These are phyloP conservation scores for Caenorhabditis wallacei DNA, from an alignment of 2,888 invertebrate species.

Conservation along the genomic window DNA sequence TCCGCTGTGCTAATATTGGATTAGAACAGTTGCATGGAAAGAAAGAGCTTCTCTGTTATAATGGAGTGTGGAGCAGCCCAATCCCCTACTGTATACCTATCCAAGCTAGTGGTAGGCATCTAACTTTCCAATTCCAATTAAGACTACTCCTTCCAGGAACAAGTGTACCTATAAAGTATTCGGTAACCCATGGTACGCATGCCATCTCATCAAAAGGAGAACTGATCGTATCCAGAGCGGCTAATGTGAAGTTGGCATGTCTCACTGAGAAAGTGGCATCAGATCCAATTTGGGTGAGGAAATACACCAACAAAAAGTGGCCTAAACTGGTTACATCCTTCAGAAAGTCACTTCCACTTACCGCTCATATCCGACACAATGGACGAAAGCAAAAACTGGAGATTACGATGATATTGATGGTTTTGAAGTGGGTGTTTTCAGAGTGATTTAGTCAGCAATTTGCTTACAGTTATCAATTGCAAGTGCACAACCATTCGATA, in stretches of 20 bases:
- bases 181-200: slow-evolving; percentile 77
- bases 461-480: slow-evolving; percentile 87
- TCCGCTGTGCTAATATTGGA: slow-evolving; percentile 78
- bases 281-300: slow-evolving; percentile 76
- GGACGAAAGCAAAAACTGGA: slow-evolving; percentile 74
- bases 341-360: slow-evolving; percentile 82
- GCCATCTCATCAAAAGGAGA: slow-evolving; percentile 77
- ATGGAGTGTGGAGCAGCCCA: slow-evolving; percentile 70
- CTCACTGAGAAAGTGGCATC: slow-evolving; percentile 72
- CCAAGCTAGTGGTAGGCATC: slow-evolving; percentile 44
- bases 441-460: not conserved
- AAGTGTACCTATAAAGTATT: slow-evolving; percentile 79
- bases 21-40: slow-evolving; percentile 69
- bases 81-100: slow-evolving; percentile 70
- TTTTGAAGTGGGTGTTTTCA: slow-evolving; percentile 70
- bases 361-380: slow-evolving; percentile 80
- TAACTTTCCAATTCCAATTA: not conserved
- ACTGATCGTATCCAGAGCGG: slow-evolving; percentile 78
- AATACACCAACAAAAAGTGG: not conserved
- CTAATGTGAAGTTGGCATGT: slow-evolving; percentile 80
- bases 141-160: slow-evolving; percentile 63
- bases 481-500: slow-evolving; percentile 90
- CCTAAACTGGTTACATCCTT: slow-evolving; percentile 40
- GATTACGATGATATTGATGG: slow-evolving; percentile 73
- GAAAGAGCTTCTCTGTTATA: slow-evolving; percentile 61